Base-by-base conservation (phyloP, 2,888 invertebrate genomes). In the Drosophila silvestris region DNA sequence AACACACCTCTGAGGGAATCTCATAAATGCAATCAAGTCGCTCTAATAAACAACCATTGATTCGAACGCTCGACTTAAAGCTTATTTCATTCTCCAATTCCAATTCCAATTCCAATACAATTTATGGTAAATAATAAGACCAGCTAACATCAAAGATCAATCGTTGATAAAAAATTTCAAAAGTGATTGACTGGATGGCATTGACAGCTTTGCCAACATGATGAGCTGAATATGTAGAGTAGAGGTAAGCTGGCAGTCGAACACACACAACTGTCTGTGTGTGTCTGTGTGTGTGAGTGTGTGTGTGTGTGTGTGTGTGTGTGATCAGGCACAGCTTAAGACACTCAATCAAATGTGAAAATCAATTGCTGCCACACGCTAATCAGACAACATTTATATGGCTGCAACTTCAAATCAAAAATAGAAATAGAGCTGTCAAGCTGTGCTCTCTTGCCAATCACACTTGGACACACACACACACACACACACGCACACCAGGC, bases 341-440 rank as follows among this genome's bases (percentile, higher is more conserved):
- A 81, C 78, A 80, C 72, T 81, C 81, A 79, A 76, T 81, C 81
- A 76, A 81, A 79, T 68, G 75, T 54, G 35, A 72, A 76, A 81
- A 81, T 81, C 81, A 81, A 81, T 81, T 79, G 79, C 65, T 78
- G 75, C 68, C 79, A 70, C 70, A 81, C 75, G 78, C 69, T 81
- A 81, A 81, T 81, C 81, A 78, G 75, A 81, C 80, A 78, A 72
- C 81, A 75, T 78, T 81, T 75, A 81, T 81, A 79, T 33, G 80
- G 61, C 63, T 80, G 77, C 44, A 50, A 51, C 60, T 50, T 72
- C 61, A 64, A 60, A 70, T 70, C 66, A 54, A 67, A 64, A 58
- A 60, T 77, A 72, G 63, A 80, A 66, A 66, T 69, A 54, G 47
- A 73, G 69, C 73, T 65, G 64, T 65, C 71, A 78, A 62, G 33